A percentile compares a stretch with the other conserved stretches of the same genome.
Evolutionary conservation across 2,888 invertebrate genomes (phyloP).

Genomic region (Gortyna flavago): DNA sequence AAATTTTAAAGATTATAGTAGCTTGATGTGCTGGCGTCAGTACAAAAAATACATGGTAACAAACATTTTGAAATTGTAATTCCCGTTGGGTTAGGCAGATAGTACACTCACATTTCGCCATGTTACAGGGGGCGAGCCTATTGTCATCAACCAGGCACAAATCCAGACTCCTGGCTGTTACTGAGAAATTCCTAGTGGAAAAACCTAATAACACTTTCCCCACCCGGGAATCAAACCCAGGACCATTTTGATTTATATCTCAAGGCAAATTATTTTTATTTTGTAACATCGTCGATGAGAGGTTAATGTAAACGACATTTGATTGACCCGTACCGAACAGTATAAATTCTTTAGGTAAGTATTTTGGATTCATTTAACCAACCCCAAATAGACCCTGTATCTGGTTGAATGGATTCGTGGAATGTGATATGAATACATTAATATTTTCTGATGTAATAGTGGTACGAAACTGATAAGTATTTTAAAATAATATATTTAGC

Average conservation of each 20-base stretch:
- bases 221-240: background rate
- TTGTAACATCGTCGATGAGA: no score
- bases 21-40: no score
- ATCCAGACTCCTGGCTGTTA: background rate
- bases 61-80: no score
- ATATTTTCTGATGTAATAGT: conserved; percentile 1
- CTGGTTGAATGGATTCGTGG: background rate
- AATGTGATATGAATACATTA: background rate
- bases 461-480: background rate
- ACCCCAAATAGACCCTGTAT: no score
- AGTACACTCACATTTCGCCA: no score
- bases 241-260: background rate
- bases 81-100: no score
- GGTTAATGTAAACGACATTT: conserved; percentile 16
- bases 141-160: no score
- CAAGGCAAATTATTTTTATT: background rate
- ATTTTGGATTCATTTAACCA: background rate
- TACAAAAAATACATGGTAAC: no score
- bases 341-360: background rate
- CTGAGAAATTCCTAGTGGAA: background rate
- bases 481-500: background rate
- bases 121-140: no score
- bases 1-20: no score
- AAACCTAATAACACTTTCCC: background rate
- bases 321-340: background rate